Conservation (phyloP, 1,140 invertebrate species). For the Panagrolaimus sp. region DNA sequence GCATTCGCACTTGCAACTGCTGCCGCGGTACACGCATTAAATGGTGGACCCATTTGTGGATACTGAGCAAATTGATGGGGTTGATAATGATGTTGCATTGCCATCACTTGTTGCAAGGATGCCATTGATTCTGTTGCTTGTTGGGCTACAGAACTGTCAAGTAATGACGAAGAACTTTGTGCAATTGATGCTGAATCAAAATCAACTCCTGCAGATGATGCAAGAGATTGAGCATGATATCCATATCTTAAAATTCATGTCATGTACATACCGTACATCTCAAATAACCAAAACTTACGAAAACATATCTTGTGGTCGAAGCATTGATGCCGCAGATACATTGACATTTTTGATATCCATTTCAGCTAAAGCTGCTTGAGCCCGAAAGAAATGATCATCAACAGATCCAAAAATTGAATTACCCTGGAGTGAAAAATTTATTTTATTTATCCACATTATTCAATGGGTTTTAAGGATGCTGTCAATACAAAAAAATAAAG, state of each 20-base stretch:
- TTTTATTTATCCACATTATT: background rate
- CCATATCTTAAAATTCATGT: background rate
- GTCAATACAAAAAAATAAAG: no score
- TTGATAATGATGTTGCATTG: slow-evolving; percentile 49
- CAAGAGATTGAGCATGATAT: slow-evolving; percentile 23
- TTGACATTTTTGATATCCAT: slow-evolving; percentile 56
- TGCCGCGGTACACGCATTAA: slow-evolving; percentile 13
- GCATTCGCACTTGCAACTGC: slow-evolving; percentile 20
- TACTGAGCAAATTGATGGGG: slow-evolving; percentile 30
- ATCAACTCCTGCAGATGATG: slow-evolving; percentile 28
- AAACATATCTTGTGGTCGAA: slow-evolving; percentile 53
- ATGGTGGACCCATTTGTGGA: slow-evolving; percentile 31
- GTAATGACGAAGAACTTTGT: slow-evolving; percentile 15
- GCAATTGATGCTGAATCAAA: slow-evolving; percentile 8
- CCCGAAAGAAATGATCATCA: slow-evolving; percentile 51
- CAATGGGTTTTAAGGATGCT: no score
- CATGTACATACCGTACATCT: background rate
- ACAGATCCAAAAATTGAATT: slow-evolving; percentile 50
- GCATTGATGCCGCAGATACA: slow-evolving; percentile 39
- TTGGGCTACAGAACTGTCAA: slow-evolving; percentile 18
- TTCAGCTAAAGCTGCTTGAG: slow-evolving; percentile 49
- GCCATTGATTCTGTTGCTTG: slow-evolving; percentile 34
- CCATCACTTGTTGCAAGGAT: slow-evolving; percentile 49
- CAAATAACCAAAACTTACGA: slow-evolving; percentile 31
- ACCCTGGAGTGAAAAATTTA: slow-evolving; percentile 38